Conservation (phyloP, 2,888 invertebrate species). For the Neria commutata region DNA sequence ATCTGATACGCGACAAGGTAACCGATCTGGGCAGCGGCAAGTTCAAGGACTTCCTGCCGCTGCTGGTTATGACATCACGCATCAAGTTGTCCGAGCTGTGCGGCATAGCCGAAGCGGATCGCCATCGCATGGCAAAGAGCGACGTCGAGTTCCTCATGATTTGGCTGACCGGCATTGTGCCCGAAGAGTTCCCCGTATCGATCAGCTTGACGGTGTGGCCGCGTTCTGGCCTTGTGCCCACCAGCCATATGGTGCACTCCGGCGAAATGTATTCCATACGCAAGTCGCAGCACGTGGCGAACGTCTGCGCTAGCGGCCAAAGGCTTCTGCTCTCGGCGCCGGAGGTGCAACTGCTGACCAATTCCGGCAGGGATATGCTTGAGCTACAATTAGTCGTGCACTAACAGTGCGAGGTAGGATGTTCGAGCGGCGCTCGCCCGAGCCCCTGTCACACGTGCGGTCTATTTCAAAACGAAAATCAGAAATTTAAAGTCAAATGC, state of each 20-base stretch:
- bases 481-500: neutral
- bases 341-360: slow-evolving; percentile 41
- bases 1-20: slow-evolving; percentile 48
- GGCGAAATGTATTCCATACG: slow-evolving; percentile 48
- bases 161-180: slow-evolving; percentile 51
- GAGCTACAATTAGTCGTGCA: slow-evolving; percentile 42
- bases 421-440: neutral
- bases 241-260: slow-evolving; percentile 46
- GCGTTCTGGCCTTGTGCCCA: slow-evolving; percentile 28
- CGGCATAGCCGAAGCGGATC: neutral
- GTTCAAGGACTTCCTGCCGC: slow-evolving; percentile 46
- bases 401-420: slow-evolving; percentile 17
- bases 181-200: slow-evolving; percentile 37
- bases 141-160: slow-evolving; percentile 42
- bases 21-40: slow-evolving; percentile 40
- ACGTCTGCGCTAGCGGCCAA: slow-evolving; percentile 42
- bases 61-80: slow-evolving; percentile 52
- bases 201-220: slow-evolving; percentile 50
- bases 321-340: slow-evolving; percentile 41
- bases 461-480: neutral
- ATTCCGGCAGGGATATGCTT: slow-evolving; percentile 44
- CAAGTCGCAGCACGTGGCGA: slow-evolving; percentile 33
- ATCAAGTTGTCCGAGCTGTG: slow-evolving; percentile 37
- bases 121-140: neutral
- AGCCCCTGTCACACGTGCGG: neutral